Base-by-base conservation (phyloP, 2,888 invertebrate species). In the Colletes collaris region DNA sequence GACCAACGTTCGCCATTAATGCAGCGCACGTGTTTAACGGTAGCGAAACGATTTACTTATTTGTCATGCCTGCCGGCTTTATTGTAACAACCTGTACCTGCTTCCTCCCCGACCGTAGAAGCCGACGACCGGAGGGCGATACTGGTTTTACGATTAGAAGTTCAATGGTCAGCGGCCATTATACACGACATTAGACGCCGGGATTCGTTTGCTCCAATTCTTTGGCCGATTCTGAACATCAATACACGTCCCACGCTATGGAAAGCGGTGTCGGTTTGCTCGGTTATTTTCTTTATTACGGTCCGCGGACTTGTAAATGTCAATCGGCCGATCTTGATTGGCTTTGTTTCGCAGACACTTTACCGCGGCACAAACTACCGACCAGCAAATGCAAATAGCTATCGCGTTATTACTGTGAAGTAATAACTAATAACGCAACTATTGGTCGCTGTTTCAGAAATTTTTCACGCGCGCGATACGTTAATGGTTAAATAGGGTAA, bases 131-230 rank as follows among this genome's bases (percentile, higher is more conserved):
- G 60, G 81, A 65, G 72, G 63, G 66, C 70, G 72, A 76, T 81
- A 79, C 73, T 76, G 78, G 76, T 76, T 79, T 70, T 49, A 27
- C 71, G 75, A 77, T 74, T 76, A 76, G 75, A 86, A 86, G 86
- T 84, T 86, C 86, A 86, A 86, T 78, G 86, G 82, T 81, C 82
- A 82, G n/a, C 62, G 52, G 50, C 64, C 74, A 74, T 82, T 82
- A 65, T 49, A 62, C 70, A 56, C 69, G 52, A 44, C 71, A 66
- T 75, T 78, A 75, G 55, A 13, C 71, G 53, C 27, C 64, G 56
- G 67, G 73, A 81, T 85, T 78, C 77, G 77, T 52, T 71, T 73
- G 84, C 58, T 69, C 80, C 62, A 65, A 62, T 85, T 81, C 71
- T 74, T 68, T 65, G 5, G 50, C 7, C 10, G 55, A 53, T 46